Evolutionary conservation across 2,113 vertebrate genomes (phyloP).

Genomic region (Myodes glareolus): DNA sequence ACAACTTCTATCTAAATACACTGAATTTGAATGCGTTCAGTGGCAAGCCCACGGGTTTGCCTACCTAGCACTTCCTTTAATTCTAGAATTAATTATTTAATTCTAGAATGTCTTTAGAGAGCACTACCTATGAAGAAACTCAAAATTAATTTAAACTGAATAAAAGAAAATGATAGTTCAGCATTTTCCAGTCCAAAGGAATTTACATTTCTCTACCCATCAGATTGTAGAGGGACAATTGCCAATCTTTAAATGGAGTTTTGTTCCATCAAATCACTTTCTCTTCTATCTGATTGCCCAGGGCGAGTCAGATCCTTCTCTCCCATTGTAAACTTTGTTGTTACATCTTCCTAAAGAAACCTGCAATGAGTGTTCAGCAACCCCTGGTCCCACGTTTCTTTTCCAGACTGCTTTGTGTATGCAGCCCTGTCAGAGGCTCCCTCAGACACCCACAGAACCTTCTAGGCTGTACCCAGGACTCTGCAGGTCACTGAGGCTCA

Average conservation of each 20-base stretch:
- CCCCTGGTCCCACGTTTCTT: neutral
- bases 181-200: slow-evolving; percentile 35
- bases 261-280: slow-evolving; percentile 26
- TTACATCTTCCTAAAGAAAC: neutral
- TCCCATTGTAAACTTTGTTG: neutral
- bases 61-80: neutral
- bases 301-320: neutral
- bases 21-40: neutral
- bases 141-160: neutral
- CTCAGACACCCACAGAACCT: neutral
- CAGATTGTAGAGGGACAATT: slow-evolving; percentile 27
- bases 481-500: neutral
- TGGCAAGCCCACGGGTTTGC: neutral
- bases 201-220: slow-evolving; percentile 46
- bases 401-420: neutral
- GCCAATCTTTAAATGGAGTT: slow-evolving; percentile 57
- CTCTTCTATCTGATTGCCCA: slow-evolving; percentile 23
- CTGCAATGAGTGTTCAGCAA: neutral
- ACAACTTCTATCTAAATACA: neutral
- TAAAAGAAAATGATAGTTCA: slow-evolving; percentile 3
- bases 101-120: neutral
- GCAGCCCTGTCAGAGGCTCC: neutral
- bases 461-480: neutral
- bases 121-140: neutral
- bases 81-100: slow-evolving; percentile 6